Evolutionary conservation across 2,888 invertebrate species (phyloP), one percentile per base, ranked within the genome.

Genomic region (Mamestra brassicae): DNA sequence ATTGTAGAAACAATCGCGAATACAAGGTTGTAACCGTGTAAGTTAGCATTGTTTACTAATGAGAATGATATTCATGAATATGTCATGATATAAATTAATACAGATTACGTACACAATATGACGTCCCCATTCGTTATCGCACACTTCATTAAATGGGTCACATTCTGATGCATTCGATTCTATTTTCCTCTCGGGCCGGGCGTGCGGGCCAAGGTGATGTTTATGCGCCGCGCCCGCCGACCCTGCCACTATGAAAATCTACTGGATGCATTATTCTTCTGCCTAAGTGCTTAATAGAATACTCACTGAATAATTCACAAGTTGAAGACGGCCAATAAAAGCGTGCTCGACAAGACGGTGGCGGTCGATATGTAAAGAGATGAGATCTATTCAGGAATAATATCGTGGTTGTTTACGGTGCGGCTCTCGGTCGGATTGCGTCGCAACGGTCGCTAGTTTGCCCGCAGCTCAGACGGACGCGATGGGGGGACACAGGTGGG

Each of bases 301-400:
- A 93, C 88, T 89, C 90, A 78, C 90, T 96, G 95, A 95, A 95
- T 95, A 91, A 95, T 95, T 94, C 94, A 95, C 92, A 85, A 92
- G 90, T 89, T 89, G 91, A 92, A 93, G 93, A 92, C 90, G 83
- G 88, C 91, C 94, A 94, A 95, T 94, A 95, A 93, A 95, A 95
- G 91, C 92, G 90, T 93, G 93, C 92, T 93, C 92, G 91, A 94
- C 93, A 94, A 93, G 92, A 91, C 92, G 89, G 89, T 89, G 88
- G 87, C 90, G 91, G 91, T 92, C 93, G 94, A 94, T 94, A 94
- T 93, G 93, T 94, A 94, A 93, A 93, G 91, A 93, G 92, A 93
- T 93, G 92, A 92, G 92, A 95, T 94, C 93, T 93, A 91, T 93
- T 93, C 92, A 90, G 90, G 92, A 93, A 94, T 95, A 94, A 95